phyloP scores from a whole-genome alignment of 23 tunicate species.

The Halocynthia roretzi region DNA sequence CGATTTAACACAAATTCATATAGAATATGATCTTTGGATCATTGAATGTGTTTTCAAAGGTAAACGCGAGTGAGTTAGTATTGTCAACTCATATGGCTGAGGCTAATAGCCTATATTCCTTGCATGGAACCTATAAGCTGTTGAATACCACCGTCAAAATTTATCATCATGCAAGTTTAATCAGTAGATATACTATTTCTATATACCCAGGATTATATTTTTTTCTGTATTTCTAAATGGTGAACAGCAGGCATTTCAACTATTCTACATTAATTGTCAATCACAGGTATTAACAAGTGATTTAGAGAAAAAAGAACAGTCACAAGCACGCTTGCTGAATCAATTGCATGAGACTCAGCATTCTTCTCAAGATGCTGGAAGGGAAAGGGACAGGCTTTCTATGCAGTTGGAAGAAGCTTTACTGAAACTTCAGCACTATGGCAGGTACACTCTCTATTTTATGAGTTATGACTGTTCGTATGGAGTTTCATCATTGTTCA shows the following conservation, averaged over 20 bases:
- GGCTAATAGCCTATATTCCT: no score
- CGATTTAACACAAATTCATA: no score
- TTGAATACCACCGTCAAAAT: no score
- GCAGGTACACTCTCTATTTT: slow-evolving; percentile 24
- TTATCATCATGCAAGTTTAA: no score
- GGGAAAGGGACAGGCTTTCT: slow-evolving; percentile 53
- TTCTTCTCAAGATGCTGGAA: slow-evolving; percentile 40
- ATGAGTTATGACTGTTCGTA: no score
- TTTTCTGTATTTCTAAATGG: neutral
- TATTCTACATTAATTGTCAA: neutral
- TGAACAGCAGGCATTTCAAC: no score
- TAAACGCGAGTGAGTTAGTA: neutral
- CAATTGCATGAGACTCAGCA: slow-evolving; percentile 67
- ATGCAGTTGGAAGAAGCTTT: slow-evolving; percentile 75
- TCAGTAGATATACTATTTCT: no score
- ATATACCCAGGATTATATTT: neutral
- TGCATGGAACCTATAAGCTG: no score
- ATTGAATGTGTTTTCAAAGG: neutral
- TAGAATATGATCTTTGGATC: no score
- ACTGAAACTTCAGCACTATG: slow-evolving; percentile 54
- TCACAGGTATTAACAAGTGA: slow-evolving; percentile 70
- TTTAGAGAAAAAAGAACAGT: slow-evolving; percentile 82
- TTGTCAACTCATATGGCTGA: no score
- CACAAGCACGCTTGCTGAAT: slow-evolving; percentile 54
- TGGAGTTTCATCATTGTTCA: no score